Conservation (phyloP, 2,113 vertebrate genomes). For the Sitta europaea region DNA sequence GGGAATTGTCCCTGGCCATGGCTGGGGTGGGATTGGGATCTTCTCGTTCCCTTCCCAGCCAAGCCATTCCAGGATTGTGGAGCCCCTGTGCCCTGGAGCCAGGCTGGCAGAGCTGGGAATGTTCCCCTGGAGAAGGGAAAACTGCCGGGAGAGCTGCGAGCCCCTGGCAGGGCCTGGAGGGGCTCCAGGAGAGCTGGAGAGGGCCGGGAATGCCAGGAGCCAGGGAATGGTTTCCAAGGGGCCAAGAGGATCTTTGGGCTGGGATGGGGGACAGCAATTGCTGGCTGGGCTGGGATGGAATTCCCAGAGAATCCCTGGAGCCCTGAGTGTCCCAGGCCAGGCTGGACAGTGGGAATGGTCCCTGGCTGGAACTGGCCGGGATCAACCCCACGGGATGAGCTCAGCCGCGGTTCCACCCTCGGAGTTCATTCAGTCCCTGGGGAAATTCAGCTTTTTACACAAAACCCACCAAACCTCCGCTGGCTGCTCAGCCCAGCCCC, state of each 20-base stretch:
- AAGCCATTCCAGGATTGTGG: neutral
- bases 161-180: neutral
- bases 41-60: rapidly evolving
- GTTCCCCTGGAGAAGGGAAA: neutral
- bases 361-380: neutral
- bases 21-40: no score
- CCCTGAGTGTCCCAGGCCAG: neutral
- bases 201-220: neutral
- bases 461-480: neutral
- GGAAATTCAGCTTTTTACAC: neutral
- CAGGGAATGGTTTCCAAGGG: neutral
- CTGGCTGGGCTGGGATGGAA: neutral
- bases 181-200: neutral
- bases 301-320: neutral
- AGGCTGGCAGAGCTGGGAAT: neutral
- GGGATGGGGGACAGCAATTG: neutral
- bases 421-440: rapidly evolving
- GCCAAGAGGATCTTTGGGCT: neutral
- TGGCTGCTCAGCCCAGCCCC: neutral
- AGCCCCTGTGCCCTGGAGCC: neutral
- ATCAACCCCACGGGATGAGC: neutral
- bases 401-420: neutral
- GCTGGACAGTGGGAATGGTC: rapidly evolving
- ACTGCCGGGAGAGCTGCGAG: rapidly evolving
- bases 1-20: no score